A percentile compares a stretch with the other conserved stretches of the same genome.
Evolutionary conservation across 2,888 invertebrate species (phyloP).

Genomic region (Drosophila infuscata): DNA sequence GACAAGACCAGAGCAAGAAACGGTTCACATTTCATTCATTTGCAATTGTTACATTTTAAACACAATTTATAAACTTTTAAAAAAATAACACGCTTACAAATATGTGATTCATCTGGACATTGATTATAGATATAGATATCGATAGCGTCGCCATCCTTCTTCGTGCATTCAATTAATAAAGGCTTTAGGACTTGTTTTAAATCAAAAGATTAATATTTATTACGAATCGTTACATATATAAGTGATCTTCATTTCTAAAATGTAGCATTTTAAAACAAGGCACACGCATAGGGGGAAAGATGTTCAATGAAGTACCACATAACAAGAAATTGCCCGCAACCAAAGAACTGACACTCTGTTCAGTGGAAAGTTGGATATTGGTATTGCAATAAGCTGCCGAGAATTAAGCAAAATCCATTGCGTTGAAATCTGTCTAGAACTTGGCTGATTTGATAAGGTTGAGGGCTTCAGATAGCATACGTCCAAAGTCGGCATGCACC

Average conservation of each 20-base stretch:
- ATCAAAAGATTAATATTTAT: conserved; percentile 49
- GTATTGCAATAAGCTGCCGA: conserved; percentile 29
- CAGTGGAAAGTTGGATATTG: conserved; percentile 34
- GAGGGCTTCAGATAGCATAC: conserved; percentile 89
- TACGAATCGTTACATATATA: conserved; percentile 33
- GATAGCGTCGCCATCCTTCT: no score
- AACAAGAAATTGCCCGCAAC: conserved; percentile 48
- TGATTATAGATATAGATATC: no score
- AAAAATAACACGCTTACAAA: not conserved
- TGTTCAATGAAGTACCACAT: conserved; percentile 37
- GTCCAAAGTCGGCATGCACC: conserved; percentile 92
- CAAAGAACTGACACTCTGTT: conserved; percentile 44
- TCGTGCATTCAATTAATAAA: not conserved
- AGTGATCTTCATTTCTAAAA: conserved; percentile 29
- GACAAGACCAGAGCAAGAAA: not conserved
- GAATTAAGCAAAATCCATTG: conserved; percentile 24
- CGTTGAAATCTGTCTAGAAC: conserved; percentile 84
- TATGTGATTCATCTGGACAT: no score
- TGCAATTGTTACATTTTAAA: not conserved
- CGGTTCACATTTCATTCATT: not conserved
- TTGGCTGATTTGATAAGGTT: conserved; percentile 87
- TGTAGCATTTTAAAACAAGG: conserved; percentile 45
- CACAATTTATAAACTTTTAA: not conserved
- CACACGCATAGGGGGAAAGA: conserved; percentile 28
- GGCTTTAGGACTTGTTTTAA: not conserved